Evolutionary conservation across 2,888 invertebrate genomes (phyloP).

Genomic region (Terebella lapidaria): DNA sequence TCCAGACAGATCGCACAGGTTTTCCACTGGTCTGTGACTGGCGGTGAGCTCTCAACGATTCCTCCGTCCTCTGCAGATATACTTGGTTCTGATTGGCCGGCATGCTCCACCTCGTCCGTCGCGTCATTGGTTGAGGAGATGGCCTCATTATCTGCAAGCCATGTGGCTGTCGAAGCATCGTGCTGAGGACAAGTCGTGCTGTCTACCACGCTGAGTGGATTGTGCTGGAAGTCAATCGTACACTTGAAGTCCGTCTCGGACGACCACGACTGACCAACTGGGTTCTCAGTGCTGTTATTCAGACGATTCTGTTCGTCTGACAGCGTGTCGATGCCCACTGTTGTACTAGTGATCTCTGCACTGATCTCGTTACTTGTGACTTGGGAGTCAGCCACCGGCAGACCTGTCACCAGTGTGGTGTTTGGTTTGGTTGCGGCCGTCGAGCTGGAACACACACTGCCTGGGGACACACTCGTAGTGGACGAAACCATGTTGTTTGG

Average conservation of each 20-base stretch:
- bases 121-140: not conserved
- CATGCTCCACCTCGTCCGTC: not conserved
- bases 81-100: not conserved
- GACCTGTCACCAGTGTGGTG: no score
- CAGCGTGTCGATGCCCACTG: not conserved
- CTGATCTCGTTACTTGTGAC: no score
- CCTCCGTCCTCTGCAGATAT: not conserved
- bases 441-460: no score
- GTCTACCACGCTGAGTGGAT: conserved; percentile 5
- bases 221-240: conserved; percentile 19
- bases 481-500: no score
- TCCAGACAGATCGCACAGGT: conserved; percentile 63
- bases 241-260: conserved; percentile 1
- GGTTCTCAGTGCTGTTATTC: conserved; percentile 11
- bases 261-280: not conserved
- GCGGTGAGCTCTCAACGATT: not conserved
- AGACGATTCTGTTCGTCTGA: not conserved
- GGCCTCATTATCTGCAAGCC: not conserved
- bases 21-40: conserved; percentile 35
- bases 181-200: not conserved
- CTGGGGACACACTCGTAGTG: no score
- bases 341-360: no score
- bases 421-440: no score
- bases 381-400: no score
- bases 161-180: not conserved